Conservation (phyloP, 2,888 invertebrate genomes). For the Epistrophe eligans region DNA sequence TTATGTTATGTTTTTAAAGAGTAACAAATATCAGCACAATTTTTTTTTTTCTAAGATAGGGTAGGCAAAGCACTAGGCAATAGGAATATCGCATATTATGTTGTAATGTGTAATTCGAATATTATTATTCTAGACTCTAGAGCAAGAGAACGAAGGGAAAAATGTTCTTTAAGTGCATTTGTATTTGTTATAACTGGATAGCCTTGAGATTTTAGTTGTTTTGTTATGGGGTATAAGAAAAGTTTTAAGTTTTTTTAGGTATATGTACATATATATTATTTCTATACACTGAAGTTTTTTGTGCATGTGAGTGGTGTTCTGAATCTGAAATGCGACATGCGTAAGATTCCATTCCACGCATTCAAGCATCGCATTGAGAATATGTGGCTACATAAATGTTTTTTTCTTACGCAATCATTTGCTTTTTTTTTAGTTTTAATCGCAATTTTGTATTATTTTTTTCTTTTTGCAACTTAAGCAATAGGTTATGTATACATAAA, state of each 20-base stretch:
- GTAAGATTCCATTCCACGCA: constrained; percentile 39
- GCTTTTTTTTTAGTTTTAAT: constrained; percentile 7
- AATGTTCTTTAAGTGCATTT: constrained; percentile 57
- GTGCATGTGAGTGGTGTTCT: constrained; percentile 70
- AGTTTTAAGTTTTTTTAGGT: not conserved
- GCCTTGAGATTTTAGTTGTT: constrained; percentile 59
- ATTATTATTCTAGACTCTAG: constrained; percentile 15
- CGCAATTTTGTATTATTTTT: not conserved
- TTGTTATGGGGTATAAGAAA: not conserved
- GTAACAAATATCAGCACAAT: constrained; percentile 49
- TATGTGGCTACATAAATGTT: constrained; percentile 35
- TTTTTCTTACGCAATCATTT: constrained; percentile 37
- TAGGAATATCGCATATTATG: not conserved
- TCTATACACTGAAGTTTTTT: constrained; percentile 34
- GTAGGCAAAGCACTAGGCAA: constrained; percentile 16
- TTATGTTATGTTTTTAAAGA: not conserved
- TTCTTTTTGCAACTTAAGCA: not conserved
- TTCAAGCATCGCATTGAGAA: constrained; percentile 72
- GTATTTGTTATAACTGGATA: constrained; percentile 69
- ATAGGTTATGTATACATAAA: not conserved
- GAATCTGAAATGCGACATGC: constrained; percentile 66
- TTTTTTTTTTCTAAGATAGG: constrained; percentile 23
- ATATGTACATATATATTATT: constrained; percentile 25
- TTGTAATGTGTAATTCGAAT: constrained; percentile 60
- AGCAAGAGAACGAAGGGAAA: constrained; percentile 10